Evolutionary conservation across 2,797 vertebrate genomes (phyloP).

Genomic region (Peromyscus nudipes): DNA sequence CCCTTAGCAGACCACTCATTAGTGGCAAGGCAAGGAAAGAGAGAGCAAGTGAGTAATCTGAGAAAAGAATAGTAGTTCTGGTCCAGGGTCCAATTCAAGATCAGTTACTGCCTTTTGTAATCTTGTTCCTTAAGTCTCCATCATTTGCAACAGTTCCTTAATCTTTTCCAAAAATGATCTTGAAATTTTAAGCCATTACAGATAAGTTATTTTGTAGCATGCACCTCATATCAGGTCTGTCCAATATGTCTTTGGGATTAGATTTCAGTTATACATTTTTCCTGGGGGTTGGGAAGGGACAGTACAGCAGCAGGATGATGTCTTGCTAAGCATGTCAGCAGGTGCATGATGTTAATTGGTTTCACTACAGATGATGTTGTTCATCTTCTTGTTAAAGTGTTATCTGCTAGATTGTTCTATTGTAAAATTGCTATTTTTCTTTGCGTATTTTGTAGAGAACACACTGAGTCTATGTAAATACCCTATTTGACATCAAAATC

Average conservation of each 20-base stretch:
- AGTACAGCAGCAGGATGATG: neutral
- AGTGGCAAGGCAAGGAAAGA: neutral
- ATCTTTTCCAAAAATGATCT: neutral
- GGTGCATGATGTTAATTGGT: neutral
- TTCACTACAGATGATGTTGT: neutral
- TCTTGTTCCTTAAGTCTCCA: neutral
- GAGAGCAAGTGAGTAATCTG: neutral
- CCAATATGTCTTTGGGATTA: neutral
- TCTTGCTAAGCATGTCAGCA: neutral
- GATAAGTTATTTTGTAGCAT: neutral
- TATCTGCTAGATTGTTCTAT: neutral
- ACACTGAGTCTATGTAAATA: neutral
- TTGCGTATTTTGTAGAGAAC: neutral
- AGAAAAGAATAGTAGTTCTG: neutral
- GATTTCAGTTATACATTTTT: neutral
- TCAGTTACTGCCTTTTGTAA: neutral
- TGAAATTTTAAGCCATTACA: neutral
- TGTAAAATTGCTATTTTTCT: neutral
- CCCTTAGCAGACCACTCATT: neutral
- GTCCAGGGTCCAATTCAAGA: neutral
- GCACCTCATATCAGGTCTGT: neutral
- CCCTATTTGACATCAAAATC: neutral
- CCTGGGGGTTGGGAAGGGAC: accelerated
- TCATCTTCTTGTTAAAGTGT: neutral
- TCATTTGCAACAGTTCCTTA: neutral